These are phyloP conservation scores for Tenrec ecaudatus DNA, from an alignment of 2,113 vertebrate genomes.

Conservation along the genomic window DNA sequence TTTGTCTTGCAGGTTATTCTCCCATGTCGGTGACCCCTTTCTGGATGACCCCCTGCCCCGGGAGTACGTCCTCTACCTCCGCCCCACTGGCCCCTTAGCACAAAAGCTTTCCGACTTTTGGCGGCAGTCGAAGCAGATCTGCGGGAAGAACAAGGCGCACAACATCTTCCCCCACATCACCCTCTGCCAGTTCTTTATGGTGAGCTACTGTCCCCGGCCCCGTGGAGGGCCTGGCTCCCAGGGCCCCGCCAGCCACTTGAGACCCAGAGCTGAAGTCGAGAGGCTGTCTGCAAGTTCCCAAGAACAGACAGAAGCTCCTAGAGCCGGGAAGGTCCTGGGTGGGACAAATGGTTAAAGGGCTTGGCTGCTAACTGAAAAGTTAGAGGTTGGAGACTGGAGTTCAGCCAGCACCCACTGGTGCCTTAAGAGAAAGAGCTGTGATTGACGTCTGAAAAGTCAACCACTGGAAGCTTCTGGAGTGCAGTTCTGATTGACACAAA, in stretches of 20 bases:
- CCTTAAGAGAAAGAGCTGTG: neutral
- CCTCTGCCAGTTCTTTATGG: slow-evolving; percentile 99
- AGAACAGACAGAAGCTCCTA: neutral
- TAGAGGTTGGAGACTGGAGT: neutral
- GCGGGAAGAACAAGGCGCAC: slow-evolving; percentile 99
- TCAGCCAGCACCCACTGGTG: neutral
- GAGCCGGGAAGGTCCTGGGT: neutral
- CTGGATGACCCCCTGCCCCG: slow-evolving; percentile 96
- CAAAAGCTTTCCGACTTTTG: slow-evolving; percentile 97
- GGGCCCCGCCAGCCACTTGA: fast-evolving
- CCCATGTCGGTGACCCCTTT: slow-evolving; percentile 97
- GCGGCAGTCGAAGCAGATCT: slow-evolving; percentile 96
- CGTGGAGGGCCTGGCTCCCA: neutral
- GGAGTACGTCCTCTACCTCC: slow-evolving; percentile 97
- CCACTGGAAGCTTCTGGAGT: neutral
- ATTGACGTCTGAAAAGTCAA: neutral
- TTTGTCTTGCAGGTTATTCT: slow-evolving; percentile 93
- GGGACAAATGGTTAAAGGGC: neutral
- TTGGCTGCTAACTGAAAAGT: neutral
- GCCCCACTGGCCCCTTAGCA: slow-evolving; percentile 94
- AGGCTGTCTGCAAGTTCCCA: fast-evolving
- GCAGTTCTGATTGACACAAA: neutral
- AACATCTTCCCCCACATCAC: slow-evolving; percentile 99
- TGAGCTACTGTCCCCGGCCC: slow-evolving; percentile 74
- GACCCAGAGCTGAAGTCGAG: too few species aligned